These are phyloP conservation scores for Dipodomys spectabilis DNA, from an alignment of 2,113 vertebrate species.

Conservation along the genomic window DNA sequence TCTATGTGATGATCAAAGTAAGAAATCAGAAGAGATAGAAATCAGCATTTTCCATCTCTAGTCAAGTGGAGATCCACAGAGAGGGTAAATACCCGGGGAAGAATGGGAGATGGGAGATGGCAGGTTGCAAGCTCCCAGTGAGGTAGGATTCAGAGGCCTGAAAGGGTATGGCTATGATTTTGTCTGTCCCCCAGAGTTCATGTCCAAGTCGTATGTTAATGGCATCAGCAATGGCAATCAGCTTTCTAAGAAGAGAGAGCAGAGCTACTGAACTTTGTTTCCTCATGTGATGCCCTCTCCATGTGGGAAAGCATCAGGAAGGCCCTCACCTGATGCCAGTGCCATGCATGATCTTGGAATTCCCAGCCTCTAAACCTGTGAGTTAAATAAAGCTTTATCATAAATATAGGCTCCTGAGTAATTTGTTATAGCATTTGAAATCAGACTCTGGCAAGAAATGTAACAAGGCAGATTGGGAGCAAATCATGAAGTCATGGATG, in stretches of 20 bases:
- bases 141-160: neutral
- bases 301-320: neutral
- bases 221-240: neutral
- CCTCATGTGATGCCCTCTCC: no score
- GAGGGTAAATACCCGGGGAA: neutral
- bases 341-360: neutral
- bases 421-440: neutral
- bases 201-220: neutral
- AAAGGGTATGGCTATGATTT: neutral
- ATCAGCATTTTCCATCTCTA: neutral
- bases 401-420: neutral
- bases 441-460: no score
- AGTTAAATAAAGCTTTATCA: neutral
- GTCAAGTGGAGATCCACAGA: no score
- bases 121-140: neutral
- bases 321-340: neutral
- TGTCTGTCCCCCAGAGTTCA: neutral
- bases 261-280: neutral
- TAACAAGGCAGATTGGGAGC: neutral
- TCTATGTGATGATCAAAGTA: no score
- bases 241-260: neutral
- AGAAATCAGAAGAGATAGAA: neutral
- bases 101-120: neutral
- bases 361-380: neutral
- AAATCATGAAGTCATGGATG: no score